These are phyloP conservation scores for Campoplex capitator DNA, from an alignment of 2,888 invertebrate species.

Conservation along the genomic window DNA sequence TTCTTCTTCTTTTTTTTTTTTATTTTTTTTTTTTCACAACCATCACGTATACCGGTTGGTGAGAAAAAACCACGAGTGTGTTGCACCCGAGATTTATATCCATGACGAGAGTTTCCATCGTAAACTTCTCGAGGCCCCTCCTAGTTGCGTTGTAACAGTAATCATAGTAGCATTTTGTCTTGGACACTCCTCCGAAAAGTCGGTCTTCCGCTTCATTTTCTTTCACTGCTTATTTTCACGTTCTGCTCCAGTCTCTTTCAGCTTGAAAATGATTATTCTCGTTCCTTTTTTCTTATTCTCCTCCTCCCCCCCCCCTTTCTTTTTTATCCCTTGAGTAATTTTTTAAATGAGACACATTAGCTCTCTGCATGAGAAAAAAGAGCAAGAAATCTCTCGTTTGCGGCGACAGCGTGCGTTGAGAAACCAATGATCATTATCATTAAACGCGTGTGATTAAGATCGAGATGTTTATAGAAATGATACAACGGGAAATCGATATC, in stretches of 20 bases:
- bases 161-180: slow-evolving; percentile 43
- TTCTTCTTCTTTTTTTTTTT: background rate
- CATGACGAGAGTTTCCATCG: slow-evolving; percentile 38
- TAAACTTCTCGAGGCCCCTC: slow-evolving; percentile 41
- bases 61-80: slow-evolving; percentile 41
- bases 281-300: background rate
- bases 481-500: slow-evolving; percentile 16
- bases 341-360: background rate
- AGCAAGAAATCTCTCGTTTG: slow-evolving; percentile 13
- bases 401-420: background rate
- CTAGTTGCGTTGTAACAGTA: slow-evolving; percentile 33
- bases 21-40: slow-evolving; percentile 31
- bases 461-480: background rate
- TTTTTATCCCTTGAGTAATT: background rate
- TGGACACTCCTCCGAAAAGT: slow-evolving; percentile 27
- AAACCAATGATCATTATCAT: slow-evolving; percentile 28
- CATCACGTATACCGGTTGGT: slow-evolving; percentile 24
- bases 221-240: slow-evolving; percentile 3
- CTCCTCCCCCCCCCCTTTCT: background rate
- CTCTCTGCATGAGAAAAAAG: background rate
- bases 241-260: background rate
- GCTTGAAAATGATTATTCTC: background rate
- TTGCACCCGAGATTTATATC: slow-evolving; percentile 53
- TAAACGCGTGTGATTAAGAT: background rate
- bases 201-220: slow-evolving; percentile 9